Conservation (phyloP, 1,140 invertebrate species). For the Chrysopa pallens region DNA sequence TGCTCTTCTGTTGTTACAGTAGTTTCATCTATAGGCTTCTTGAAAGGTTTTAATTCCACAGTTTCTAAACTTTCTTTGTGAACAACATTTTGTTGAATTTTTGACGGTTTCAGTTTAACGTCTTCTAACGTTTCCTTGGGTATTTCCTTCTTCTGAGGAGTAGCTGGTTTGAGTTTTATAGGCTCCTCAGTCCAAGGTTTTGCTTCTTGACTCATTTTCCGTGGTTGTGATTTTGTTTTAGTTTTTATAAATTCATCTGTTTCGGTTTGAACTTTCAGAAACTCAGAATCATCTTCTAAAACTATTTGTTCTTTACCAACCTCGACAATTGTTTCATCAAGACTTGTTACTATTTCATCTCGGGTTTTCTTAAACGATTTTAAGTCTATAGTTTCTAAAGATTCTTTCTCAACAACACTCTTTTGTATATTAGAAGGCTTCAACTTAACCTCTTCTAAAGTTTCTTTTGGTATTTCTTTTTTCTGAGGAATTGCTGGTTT, state of each 20-base stretch:
- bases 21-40: constrained; percentile 2
- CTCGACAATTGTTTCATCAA: background rate
- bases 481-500: constrained; percentile 14
- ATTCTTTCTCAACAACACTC: constrained; percentile 3
- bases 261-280: constrained; percentile 19
- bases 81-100: constrained; percentile 8
- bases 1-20: background rate
- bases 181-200: constrained; percentile 19
- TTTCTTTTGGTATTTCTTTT: constrained; percentile 12
- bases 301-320: constrained; percentile 8
- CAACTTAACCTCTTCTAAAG: constrained; percentile 23
- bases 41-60: constrained; percentile 6
- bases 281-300: constrained; percentile 4
- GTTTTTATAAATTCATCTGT: constrained; percentile 11
- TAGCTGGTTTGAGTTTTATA: constrained; percentile 16
- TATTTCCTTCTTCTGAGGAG: constrained; percentile 9
- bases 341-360: background rate
- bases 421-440: constrained; percentile 18
- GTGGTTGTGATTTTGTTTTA: constrained; percentile 9
- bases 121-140: constrained; percentile 20
- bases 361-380: constrained; percentile 3
- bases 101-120: constrained; percentile 22
- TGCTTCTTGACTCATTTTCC: constrained; percentile 7
- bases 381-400: constrained; percentile 2
- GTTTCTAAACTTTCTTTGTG: constrained; percentile 1